Evolutionary conservation across 2,113 vertebrate species (phyloP).

Genomic region (Felis chaus): DNA sequence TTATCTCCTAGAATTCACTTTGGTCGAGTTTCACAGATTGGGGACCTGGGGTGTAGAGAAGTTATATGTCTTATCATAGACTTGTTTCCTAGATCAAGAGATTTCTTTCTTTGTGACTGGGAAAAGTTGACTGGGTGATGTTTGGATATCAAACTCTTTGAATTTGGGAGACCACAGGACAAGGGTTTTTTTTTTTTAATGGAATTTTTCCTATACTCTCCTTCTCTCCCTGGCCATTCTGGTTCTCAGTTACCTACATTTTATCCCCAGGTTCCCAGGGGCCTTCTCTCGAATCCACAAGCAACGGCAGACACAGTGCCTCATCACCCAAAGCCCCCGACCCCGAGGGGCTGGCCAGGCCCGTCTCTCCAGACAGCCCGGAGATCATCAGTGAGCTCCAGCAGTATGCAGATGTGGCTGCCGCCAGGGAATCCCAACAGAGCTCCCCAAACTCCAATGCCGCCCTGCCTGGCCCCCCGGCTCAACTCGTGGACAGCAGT

Average conservation of each 20-base stretch:
- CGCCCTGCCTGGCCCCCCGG: slow-evolving; percentile 62
- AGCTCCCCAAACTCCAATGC: slow-evolving; percentile 82
- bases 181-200: not conserved
- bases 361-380: slow-evolving; percentile 92
- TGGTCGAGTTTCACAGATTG: not conserved
- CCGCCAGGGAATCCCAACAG: slow-evolving; percentile 82
- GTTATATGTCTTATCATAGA: not conserved
- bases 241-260: slow-evolving; percentile 41
- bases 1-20: not conserved
- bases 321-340: slow-evolving; percentile 91
- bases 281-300: slow-evolving; percentile 86
- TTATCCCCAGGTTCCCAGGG: slow-evolving; percentile 87
- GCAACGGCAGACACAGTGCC: slow-evolving; percentile 93
- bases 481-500: slow-evolving; percentile 74
- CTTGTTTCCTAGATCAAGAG: not conserved
- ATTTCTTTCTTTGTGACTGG: slow-evolving; percentile 16
- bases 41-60: not conserved
- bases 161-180: not conserved
- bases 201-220: not conserved
- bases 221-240: slow-evolving; percentile 1
- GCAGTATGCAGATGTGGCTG: slow-evolving; percentile 89
- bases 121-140: not conserved
- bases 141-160: not conserved
- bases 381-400: slow-evolving; percentile 95
- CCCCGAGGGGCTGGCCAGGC: slow-evolving; percentile 85